Evolutionary conservation across 2,797 vertebrate genomes (phyloP).

Genomic region (Rousettus madagascariensis): DNA sequence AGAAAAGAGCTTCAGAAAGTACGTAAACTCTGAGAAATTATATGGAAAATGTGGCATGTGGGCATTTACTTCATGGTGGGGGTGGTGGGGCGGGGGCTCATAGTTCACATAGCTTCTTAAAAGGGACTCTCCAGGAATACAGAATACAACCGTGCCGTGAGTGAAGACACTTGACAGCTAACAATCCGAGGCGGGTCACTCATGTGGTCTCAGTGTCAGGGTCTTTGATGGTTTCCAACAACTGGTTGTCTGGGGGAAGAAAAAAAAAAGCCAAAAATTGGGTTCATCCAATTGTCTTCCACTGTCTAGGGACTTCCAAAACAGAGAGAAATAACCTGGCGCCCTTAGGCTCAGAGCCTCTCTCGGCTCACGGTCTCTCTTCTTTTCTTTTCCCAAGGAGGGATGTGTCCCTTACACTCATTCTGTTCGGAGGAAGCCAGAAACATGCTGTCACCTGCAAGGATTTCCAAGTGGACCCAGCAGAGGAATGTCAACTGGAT

Average conservation of each 20-base stretch:
- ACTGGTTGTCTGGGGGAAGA: background rate
- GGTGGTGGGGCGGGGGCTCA: too few species aligned
- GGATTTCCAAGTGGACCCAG: background rate
- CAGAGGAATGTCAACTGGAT: background rate
- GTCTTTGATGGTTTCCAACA: background rate
- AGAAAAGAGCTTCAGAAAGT: background rate
- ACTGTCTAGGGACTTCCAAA: background rate
- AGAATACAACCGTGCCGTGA: fast-evolving
- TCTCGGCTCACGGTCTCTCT: background rate
- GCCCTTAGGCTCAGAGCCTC: background rate
- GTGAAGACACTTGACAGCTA: background rate
- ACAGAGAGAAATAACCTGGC: background rate
- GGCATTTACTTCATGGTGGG: background rate
- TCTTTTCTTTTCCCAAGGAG: background rate
- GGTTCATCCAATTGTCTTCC: background rate
- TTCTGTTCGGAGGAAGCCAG: background rate
- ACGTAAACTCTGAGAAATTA: background rate
- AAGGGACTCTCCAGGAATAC: background rate
- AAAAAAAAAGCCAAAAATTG: background rate
- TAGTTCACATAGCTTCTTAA: background rate
- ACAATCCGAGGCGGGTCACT: background rate
- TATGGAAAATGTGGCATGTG: background rate
- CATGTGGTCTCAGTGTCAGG: background rate
- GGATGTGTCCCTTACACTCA: background rate
- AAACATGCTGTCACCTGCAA: background rate